phyloP scores from a whole-genome alignment of 1,140 invertebrate genomes.

The Stegodyphus dumicola region DNA sequence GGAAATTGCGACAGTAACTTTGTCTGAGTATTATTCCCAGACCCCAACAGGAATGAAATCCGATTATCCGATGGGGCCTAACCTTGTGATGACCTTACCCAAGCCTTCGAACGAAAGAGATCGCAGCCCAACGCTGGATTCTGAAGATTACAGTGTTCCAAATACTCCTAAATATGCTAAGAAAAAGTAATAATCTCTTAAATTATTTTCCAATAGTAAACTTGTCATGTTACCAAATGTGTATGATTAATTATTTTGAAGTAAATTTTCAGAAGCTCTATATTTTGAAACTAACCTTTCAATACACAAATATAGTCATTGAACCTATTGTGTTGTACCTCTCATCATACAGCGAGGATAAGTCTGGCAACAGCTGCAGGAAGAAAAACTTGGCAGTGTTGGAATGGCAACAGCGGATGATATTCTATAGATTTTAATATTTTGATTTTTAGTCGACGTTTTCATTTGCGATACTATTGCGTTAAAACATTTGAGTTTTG shows the following conservation, averaged over 20 bases:
- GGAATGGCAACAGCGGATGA: no score
- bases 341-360: no score
- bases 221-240: not conserved
- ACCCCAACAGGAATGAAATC: conserved; percentile 35
- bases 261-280: no score
- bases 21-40: conserved; percentile 45
- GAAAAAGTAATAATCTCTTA: conserved; percentile 12
- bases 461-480: no score
- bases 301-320: not conserved
- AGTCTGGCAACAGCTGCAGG: no score
- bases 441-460: no score
- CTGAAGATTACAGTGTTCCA: conserved; percentile 1
- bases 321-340: not conserved
- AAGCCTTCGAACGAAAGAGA: conserved; percentile 17
- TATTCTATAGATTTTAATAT: no score
- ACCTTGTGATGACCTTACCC: conserved; percentile 56
- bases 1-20: conserved; percentile 18
- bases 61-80: conserved; percentile 54
- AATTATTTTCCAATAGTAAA: not conserved
- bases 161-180: conserved; percentile 6
- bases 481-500: no score
- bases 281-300: not conserved
- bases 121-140: conserved; percentile 6
- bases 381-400: no score
- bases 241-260: no score